A percentile compares a stretch with the other conserved stretches of the same genome.
phyloP scores from a whole-genome alignment of 2,888 invertebrate genomes.

The Caenorhabditis macrosperma region DNA sequence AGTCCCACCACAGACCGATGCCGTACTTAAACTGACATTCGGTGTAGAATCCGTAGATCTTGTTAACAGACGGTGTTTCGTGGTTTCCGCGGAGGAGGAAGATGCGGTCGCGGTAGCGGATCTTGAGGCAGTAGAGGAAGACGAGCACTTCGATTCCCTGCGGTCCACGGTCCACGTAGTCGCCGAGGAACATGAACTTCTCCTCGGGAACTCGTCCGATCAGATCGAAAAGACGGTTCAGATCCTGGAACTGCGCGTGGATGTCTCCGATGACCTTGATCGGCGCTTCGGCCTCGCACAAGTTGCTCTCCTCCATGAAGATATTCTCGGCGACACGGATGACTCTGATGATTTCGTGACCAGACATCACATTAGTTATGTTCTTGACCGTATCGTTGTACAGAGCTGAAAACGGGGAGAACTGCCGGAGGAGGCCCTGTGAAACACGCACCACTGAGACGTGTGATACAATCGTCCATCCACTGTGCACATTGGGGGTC shows the following conservation, averaged over 20 bases:
- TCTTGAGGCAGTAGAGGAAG: conserved; percentile 69
- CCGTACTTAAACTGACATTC: conserved; percentile 70
- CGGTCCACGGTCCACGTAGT: conserved; percentile 76
- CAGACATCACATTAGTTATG: conserved; percentile 63
- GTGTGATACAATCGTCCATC: conserved; percentile 67
- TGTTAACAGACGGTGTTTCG: conserved; percentile 75
- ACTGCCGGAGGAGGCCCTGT: too few species aligned
- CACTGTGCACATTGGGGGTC: conserved; percentile 42
- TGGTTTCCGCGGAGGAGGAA: conserved; percentile 73
- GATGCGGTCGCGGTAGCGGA: conserved; percentile 70
- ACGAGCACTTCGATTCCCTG: conserved; percentile 71
- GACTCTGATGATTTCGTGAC: conserved; percentile 65
- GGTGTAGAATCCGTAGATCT: conserved; percentile 73
- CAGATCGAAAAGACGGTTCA: conserved; percentile 72
- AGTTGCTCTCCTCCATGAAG: conserved; percentile 67
- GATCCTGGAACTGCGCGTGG: conserved; percentile 73
- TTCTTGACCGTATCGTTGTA: conserved; percentile 54
- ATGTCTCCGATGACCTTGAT: conserved; percentile 75
- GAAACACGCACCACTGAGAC: conserved; percentile 58
- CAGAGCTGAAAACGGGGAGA: conserved; percentile 45
- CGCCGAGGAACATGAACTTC: conserved; percentile 70
- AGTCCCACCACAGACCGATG: conserved; percentile 75
- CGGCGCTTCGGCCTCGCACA: conserved; percentile 71
- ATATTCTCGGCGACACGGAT: conserved; percentile 48
- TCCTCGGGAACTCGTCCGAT: conserved; percentile 73